Evolutionary conservation across 2,797 vertebrate genomes (phyloP).

Genomic region (Neoniphon sammara): DNA sequence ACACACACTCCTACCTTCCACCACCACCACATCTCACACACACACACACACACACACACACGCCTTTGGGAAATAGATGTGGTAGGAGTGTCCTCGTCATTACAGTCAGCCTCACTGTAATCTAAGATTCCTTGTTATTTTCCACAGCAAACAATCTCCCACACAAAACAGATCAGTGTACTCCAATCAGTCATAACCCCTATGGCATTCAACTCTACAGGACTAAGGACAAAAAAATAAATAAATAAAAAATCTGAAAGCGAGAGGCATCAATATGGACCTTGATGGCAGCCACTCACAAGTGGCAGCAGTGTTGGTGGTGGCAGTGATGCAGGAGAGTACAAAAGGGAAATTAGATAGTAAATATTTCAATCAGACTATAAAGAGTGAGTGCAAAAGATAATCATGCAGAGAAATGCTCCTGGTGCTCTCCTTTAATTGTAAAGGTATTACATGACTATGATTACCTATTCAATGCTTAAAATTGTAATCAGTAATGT

Average conservation of each 20-base stretch:
- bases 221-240: conserved; percentile 52
- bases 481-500: too few species aligned
- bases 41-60: too few species aligned
- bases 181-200: conserved; percentile 36
- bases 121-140: conserved; percentile 51
- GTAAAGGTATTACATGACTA: neutral
- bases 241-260: conserved; percentile 7
- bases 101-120: conserved; percentile 35
- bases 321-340: too few species aligned
- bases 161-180: conserved; percentile 43
- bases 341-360: neutral
- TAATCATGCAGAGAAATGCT: too few species aligned
- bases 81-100: conserved; percentile 45
- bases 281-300: conserved; percentile 8
- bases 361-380: too few species aligned
- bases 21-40: conserved; percentile 51
- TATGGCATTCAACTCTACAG: conserved; percentile 12
- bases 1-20: conserved; percentile 10
- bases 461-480: neutral
- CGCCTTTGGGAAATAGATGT: conserved; percentile 27
- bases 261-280: conserved; percentile 6
- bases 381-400: too few species aligned
- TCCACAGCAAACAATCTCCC: conserved; percentile 35
- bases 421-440: neutral
- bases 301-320: neutral